Conservation (phyloP, 2,888 invertebrate genomes). For the Acanthococcus lagerstroemiae region DNA sequence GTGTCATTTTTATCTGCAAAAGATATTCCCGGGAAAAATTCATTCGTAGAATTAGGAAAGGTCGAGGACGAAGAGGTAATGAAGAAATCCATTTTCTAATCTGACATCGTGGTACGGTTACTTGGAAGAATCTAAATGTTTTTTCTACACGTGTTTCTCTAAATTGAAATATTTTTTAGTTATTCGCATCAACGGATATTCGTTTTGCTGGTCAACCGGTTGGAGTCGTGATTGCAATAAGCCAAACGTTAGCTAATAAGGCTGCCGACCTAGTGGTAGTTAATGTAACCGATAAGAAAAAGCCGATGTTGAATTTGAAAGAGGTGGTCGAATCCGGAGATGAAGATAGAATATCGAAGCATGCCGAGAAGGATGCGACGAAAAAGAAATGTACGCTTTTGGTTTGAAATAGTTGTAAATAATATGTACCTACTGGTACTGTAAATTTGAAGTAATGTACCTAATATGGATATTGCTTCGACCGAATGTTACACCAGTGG, state of each 20-base stretch:
- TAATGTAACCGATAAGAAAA: constrained; percentile 45
- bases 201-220: constrained; percentile 62
- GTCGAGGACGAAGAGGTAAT: constrained; percentile 39
- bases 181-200: constrained; percentile 41
- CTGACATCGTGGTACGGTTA: neutral
- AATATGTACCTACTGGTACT: too few relatives aligned
- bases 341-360: constrained; percentile 33
- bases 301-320: constrained; percentile 33
- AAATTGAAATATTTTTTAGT: constrained; percentile 25
- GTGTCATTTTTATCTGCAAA: constrained; percentile 53
- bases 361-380: constrained; percentile 30
- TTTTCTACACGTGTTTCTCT: neutral
- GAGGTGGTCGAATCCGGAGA: constrained; percentile 35
- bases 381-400: constrained; percentile 26
- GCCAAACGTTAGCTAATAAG: constrained; percentile 49
- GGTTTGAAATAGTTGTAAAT: too few relatives aligned
- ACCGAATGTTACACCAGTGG: too few relatives aligned
- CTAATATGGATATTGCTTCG: too few relatives aligned
- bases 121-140: neutral
- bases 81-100: neutral
- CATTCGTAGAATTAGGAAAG: constrained; percentile 43
- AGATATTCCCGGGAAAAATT: constrained; percentile 60
- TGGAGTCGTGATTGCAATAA: constrained; percentile 60
- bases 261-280: constrained; percentile 52
- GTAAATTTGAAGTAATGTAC: too few relatives aligned